Base-by-base conservation (phyloP, 2,888 invertebrate genomes). In the Drosophila flavopinicola region DNA sequence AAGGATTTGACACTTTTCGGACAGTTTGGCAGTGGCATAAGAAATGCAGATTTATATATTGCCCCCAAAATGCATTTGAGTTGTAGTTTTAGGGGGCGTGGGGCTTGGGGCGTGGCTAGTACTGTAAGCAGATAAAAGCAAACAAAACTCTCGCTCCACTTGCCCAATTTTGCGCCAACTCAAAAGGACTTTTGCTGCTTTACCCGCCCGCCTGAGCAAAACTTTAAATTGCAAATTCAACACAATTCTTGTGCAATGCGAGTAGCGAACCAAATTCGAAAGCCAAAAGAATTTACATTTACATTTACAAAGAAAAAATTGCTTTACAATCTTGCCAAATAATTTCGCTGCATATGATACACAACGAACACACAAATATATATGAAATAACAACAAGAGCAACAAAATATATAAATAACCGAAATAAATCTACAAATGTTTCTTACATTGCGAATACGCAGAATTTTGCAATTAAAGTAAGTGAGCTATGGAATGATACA, bases 221-320 rank as follows among this genome's bases (percentile, higher is more conserved):
- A 75, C 78, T 75, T 78, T 58, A 75, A 78, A 75, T 78, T 78
- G 63, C 75, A 75, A 69, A 75, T 78, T 69, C 63, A 78, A 70
- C 78, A 74, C 59, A 75, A 59, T 70, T 75, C 47, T 42, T 15
- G n/a, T 38, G 33, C 69, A 20, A 41, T 67, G 49, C 56, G 33
- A 30, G 44, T 11, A 51, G 48, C 25, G 35, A 47, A 56, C 17
- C 41, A 33, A 48, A 54, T 58, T 67, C 64, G 72, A 72, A 45
- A 60, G 66, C 52, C 56, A 65, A 68, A 63, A 63, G 79, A 78
- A 76, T 79, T 69, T 61, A 39, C 72, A 71, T 72, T 67, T 57
- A 27, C 56, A 48, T n/a, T n/a, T n/a, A n/a, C n/a, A n/a, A n/a
- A n/a, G 54, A 58, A 78, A 82, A 66, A 74, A 74, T 70, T 70